Base-by-base conservation (phyloP, 2,888 invertebrate species). In the Tenthredo notha region DNA sequence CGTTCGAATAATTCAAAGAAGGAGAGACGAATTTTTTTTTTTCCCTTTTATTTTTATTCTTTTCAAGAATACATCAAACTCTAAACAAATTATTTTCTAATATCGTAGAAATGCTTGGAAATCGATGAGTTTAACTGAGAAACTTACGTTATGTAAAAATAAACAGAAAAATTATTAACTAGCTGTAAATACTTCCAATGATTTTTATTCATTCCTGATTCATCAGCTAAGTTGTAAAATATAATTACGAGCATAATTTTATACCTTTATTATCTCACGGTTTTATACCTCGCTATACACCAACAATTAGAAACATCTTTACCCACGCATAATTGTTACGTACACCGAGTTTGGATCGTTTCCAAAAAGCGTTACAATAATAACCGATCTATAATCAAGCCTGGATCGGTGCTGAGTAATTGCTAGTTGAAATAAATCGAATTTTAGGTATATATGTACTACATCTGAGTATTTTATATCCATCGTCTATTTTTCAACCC, bases 371-470 rank as follows among this genome's bases (percentile, higher is more conserved):
- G 25, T 33, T 70, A 70, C 43, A 9, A 50, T 75, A 75, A 75
- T 47, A 75, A 47, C 75, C 75, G 25, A 37, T 74, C 33, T 75
- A 75, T 47, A 37, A 75, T 75, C 75, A n/a, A n/a, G n/a, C 33
- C 40, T 72, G n/a, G n/a, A 72, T 72, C 40, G 40, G 10, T 47
- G 47, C 37, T 75, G 25, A 37, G 37, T 37, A n/a, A 70, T 37
- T 70, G 15, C 37, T 70, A 37, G 33, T 18, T n/a, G 70, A 70
- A 25, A 12, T 25, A 25, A 21, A 61, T 61, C 25, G 12, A 2
- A 25, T 9, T 10, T 25, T 21, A n/a, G n/a, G 9, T 21, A n/a
- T 21, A 9, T n/a, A n/a, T n/a, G n/a, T 3, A n/a, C 18, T 18
- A 58, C 21, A 10, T 4, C 1, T 58, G 2, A 10, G 25, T 33